Evolutionary conservation across 2,797 vertebrate species (phyloP).

Genomic region (Eremophila alpestris): DNA sequence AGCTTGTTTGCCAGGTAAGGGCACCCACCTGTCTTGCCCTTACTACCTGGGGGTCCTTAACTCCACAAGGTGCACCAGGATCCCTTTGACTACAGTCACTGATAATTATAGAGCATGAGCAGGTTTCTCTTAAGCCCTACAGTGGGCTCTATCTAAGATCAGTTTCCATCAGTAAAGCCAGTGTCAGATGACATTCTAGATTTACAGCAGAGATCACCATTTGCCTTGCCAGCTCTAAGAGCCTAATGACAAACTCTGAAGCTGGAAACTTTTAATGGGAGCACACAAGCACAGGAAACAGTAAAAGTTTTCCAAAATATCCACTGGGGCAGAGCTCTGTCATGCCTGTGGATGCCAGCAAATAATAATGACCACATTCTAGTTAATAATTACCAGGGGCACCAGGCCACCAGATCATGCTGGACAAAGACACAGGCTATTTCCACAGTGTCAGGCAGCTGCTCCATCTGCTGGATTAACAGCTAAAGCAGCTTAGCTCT

Average conservation of each 20-base stretch:
- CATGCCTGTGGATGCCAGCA: background rate
- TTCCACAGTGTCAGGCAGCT: background rate
- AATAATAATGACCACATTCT: background rate
- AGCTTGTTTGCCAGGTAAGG: background rate
- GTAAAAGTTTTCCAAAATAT: background rate
- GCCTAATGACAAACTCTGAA: background rate
- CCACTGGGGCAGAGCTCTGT: background rate
- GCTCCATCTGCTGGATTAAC: conserved; percentile 48
- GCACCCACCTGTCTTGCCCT: fast-evolving
- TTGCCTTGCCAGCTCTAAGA: background rate
- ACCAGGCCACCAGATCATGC: background rate
- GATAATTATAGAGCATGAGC: background rate
- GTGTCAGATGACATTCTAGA: background rate
- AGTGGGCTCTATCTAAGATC: background rate
- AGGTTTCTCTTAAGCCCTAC: background rate
- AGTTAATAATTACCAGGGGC: background rate
- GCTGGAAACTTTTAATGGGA: background rate
- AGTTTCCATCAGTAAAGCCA: background rate
- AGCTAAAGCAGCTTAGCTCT: background rate
- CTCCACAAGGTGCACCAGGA: background rate
- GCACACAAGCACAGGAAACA: background rate
- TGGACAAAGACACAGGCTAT: background rate
- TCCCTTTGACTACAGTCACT: background rate
- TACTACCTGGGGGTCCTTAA: background rate
- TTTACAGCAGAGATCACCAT: background rate